Evolutionary conservation across 2,113 vertebrate genomes (phyloP).

Genomic region (Percopsis transmontana): DNA sequence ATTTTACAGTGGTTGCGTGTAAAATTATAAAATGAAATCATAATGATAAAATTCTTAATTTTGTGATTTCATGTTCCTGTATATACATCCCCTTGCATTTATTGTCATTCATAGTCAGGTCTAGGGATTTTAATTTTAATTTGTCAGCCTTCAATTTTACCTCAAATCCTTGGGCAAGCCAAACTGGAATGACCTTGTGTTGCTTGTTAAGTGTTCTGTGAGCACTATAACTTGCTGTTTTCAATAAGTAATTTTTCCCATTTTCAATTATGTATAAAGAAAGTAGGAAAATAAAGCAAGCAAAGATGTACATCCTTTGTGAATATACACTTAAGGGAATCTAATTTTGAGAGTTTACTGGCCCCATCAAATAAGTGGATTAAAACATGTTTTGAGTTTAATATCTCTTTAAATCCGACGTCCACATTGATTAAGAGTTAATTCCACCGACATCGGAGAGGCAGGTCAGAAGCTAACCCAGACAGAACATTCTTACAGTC

Average conservation of each 20-base stretch:
- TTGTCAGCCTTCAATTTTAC: conserved; percentile 18
- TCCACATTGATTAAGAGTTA: neutral
- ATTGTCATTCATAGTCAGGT: too few species aligned
- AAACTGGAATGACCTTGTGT: conserved; percentile 9
- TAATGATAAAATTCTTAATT: too few species aligned
- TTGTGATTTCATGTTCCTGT: too few species aligned
- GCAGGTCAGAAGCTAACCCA: neutral
- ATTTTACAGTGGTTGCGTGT: too few species aligned
- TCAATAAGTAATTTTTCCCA: conserved; percentile 37
- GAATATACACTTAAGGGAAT: conserved; percentile 30
- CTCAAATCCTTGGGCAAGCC: conserved; percentile 3
- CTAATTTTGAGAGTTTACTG: conserved; percentile 28
- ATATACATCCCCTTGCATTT: too few species aligned
- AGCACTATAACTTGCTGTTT: conserved; percentile 32
- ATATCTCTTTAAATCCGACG: neutral
- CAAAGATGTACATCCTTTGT: conserved; percentile 25
- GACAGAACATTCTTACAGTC: neutral
- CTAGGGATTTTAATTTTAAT: neutral
- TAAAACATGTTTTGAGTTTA: neutral
- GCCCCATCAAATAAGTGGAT: conserved; percentile 20
- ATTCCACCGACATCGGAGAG: neutral
- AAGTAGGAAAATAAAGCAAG: conserved; percentile 11
- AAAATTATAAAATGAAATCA: too few species aligned
- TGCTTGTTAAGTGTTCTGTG: conserved; percentile 31
- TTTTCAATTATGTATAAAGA: conserved; percentile 58